These are phyloP conservation scores for Hipparchia semele DNA, from an alignment of 2,888 invertebrate species.

Conservation along the genomic window DNA sequence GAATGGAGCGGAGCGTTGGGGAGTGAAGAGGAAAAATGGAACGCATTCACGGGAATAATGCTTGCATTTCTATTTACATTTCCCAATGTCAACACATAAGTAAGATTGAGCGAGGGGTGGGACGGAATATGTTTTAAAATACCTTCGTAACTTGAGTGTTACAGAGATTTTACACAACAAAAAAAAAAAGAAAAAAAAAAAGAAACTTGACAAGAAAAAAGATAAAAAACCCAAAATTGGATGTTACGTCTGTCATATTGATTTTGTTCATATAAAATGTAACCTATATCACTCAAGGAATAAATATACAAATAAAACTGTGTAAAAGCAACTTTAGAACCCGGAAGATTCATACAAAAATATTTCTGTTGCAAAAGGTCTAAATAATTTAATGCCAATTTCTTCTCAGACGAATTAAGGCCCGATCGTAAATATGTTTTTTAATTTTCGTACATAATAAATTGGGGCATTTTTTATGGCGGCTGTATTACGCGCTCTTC, in stretches of 20 bases:
- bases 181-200: too few relatives aligned
- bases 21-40: constrained; percentile 17
- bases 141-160: constrained; percentile 29
- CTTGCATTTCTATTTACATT: constrained; percentile 30
- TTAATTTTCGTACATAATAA: constrained; percentile 10
- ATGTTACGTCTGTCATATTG: too few relatives aligned
- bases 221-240: too few relatives aligned
- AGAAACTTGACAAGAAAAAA: too few relatives aligned
- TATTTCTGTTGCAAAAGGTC: neutral
- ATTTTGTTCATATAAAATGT: too few relatives aligned
- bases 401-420: neutral
- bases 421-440: constrained; percentile 11
- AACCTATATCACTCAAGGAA: too few relatives aligned
- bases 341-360: neutral
- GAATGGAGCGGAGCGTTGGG: constrained; percentile 12
- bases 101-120: constrained; percentile 32
- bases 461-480: neutral
- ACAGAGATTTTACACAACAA: neutral
- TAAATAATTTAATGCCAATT: constrained; percentile 21
- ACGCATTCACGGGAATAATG: constrained; percentile 18
- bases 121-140: constrained; percentile 30
- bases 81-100: constrained; percentile 33
- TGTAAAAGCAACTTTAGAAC: constrained; percentile 3
- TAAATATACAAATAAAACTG: too few relatives aligned
- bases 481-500: too few relatives aligned